Base-by-base conservation (phyloP, 2,113 vertebrate species). In the Crotophaga sulcirostris region DNA sequence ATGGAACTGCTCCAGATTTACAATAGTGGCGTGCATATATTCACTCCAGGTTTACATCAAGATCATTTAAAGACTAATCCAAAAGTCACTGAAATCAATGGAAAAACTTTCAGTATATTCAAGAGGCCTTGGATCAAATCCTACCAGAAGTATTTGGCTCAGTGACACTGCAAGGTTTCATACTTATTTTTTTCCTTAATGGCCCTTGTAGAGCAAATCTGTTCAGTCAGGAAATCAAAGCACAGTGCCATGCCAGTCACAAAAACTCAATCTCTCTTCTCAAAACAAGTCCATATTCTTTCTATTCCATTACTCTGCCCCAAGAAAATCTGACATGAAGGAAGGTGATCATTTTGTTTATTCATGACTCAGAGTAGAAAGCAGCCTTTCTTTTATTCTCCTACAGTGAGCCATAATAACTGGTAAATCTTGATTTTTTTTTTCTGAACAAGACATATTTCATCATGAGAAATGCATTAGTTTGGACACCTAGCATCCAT, bases 131-230 rank as follows among this genome's bases (percentile, higher is more conserved):
- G 87, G 84, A 97, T 36, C 75, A 91, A 87, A 82, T 81, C 63
- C 78, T 91, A 76, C 90, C 78, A 93, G 75, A 95, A 95, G 72
- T 95, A 94, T 94, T 84, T 96, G 93, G 84, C 82, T 94, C 40
- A 51, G 51, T 44, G 84, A 91, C 42, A 89, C 8, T 85, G 74
- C 38, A 85, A 85, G 38, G 74, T 89, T 96, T 94, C 87, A 84
- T 76, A 58, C n/a, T 72, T 33, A 1, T 59, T 81, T 54, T 75
- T 80, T 29, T 13, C n/a, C 64, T 86, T 85, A 97, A 84, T 85
- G 59, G 84, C 20, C 42, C 62, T 80, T 45, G 66, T 91, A 95
- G 40, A 91, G 51, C 54, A 69, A 90, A 94, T 95, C 76, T 91
- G 70, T 89, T 93, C 78, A 87, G 84, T 74, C 87, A 87, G 79